Conservation (phyloP, 2,113 vertebrate genomes). For the Tetrao urogallus region DNA sequence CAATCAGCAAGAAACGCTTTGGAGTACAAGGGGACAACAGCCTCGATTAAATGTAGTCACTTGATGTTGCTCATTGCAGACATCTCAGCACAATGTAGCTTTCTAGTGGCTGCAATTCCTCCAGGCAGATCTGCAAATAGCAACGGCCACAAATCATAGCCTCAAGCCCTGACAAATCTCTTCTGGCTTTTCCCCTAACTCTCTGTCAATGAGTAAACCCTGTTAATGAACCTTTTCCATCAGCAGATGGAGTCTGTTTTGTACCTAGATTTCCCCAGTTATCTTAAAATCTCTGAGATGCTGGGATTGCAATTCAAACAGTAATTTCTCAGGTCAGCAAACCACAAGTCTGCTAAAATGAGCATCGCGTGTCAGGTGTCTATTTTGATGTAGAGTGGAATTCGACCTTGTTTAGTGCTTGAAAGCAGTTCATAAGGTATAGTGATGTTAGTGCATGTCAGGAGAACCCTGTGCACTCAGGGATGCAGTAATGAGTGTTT, state of each 20-base stretch:
- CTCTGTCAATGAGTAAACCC: background rate
- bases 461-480: background rate
- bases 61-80: background rate
- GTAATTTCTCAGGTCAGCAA: background rate
- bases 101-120: background rate
- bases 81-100: background rate
- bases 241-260: background rate
- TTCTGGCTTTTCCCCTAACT: background rate
- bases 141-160: background rate
- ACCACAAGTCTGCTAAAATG: background rate
- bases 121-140: background rate
- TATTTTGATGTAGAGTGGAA: background rate
- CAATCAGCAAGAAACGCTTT: background rate
- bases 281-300: background rate
- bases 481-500: background rate
- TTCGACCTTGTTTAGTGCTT: background rate
- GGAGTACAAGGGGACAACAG: background rate
- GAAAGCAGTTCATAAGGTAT: background rate
- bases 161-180: background rate
- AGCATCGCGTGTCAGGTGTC: background rate
- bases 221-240: background rate
- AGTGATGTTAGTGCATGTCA: background rate
- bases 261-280: background rate
- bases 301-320: background rate
- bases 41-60: constrained; percentile 23